Base-by-base conservation (phyloP, 2,113 vertebrate species). In the Myiagra hebetior region DNA sequence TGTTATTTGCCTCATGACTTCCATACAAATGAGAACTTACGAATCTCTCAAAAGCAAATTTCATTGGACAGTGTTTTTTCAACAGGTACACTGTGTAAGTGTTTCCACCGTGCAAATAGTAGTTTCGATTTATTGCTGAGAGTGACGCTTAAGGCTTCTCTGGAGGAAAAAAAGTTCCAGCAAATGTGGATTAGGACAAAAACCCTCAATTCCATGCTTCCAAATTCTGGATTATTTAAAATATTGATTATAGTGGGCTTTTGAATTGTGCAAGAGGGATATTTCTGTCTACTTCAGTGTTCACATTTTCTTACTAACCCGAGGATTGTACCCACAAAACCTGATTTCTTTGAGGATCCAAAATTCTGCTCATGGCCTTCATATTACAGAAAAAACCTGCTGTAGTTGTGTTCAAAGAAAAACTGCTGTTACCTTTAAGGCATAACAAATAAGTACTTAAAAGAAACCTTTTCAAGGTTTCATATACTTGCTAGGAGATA, bases 381-480 rank as follows among this genome's bases (percentile, higher is more conserved):
- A 49, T n/a, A 4, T 33, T 53, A n/a, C 53, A 82, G 74, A 91
- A 74, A 30, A 70, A 9, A 5, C 1, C 12, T 67, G n/a, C 62
- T 69, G 4, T 44, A 63, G 41, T 64, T 67, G 11, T 44, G 52
- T 87, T 95, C 35, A 73, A 41, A 92, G 70, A n/a, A 76, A 63
- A 95, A 31, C 35, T 92, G 37, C 53, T 91, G n/a, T 76, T 94
- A 76, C 63, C 47, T 94, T 80, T 72, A 74, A 94, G 79, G 70
- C n/a, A 49, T 84, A 80, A 57, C 39, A 85, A 91, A 49, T 28
- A 78, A 72, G 28, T 69, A 62, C 21, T 73, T 85, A 57, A 82
- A 75, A 75, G 31, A 67, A 97, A 69, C 31, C 11, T 49, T 86
- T 72, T 83, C 11, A 63, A 33, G 21, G 5, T 90, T 90, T 90